Evolutionary conservation across 2,113 vertebrate species (phyloP), one percentile per base, ranked within the genome.

Genomic region (Saguinus midas): DNA sequence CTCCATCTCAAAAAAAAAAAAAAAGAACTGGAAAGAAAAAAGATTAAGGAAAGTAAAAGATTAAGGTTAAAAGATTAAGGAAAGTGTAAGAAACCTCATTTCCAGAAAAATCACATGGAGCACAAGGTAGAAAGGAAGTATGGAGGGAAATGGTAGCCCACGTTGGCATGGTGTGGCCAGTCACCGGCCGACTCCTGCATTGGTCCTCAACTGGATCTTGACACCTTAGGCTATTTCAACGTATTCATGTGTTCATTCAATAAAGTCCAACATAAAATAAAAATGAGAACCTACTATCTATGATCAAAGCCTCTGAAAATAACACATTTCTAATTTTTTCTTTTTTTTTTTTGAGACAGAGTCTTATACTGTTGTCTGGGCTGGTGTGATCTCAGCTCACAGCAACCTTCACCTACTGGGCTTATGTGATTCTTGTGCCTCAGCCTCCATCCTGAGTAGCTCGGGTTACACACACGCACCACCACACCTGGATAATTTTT

Each of bases 241-340:
- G 58, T 78, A 61, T 64, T 84, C 75, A 81, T 72, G 43, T 68
- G 16, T 84, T 89, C 66, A 93, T 45, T 93, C 32, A 61, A 78
- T 87, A 75, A 79, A 91, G 37, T 73, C 61, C 83, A 96, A 78
- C 27, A 40, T 81, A 76, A 92, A 81, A 81, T 55, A 58, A 58
- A 55, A 84, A 83, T 14, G 72, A 75, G 43, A 95, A 32, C 27
- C 27, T 78, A 29, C 70, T 80, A n/a, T 64, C 29, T 92, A 50
- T 64, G 91, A 88, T 35, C 61, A 85, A 81, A 76, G 81, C 40
- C 55, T 80, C 91, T 64, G 86, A 87, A 94, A 91, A 91, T 14
- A 76, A 79, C n/a, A 75, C 29, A 57, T 81, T 70, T 91, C 29
- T 16, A 82, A 58, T 88, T 93, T 93, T 27, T 91, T 95, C 48